phyloP scores from a whole-genome alignment of 2,888 invertebrate genomes.

The Lasiommata megera region DNA sequence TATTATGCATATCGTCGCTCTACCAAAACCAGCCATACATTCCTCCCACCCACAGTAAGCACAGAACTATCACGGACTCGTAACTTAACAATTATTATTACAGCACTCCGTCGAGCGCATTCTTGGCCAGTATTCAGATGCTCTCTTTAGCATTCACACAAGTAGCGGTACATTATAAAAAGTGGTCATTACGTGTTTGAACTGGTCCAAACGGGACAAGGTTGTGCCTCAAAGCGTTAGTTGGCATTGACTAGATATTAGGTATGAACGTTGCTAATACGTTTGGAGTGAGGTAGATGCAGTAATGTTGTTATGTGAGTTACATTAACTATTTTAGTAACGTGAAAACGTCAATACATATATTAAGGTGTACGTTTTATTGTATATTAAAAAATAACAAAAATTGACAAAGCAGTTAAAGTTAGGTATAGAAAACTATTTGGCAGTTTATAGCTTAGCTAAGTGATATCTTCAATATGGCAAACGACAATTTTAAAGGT shows the following conservation, averaged over 20 bases:
- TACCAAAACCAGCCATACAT: neutral
- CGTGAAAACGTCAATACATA: too few species aligned
- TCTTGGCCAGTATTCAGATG: slow-evolving; percentile 59
- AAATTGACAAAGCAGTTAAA: too few species aligned
- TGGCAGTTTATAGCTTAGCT: too few species aligned
- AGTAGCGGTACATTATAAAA: slow-evolving; percentile 61
- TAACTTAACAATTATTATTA: neutral
- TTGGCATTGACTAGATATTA: slow-evolving; percentile 45
- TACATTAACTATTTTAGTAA: too few species aligned
- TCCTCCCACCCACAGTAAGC: neutral
- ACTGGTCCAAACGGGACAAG: slow-evolving; percentile 57
- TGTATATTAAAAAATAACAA: too few species aligned
- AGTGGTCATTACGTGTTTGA: slow-evolving; percentile 51
- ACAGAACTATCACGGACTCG: neutral
- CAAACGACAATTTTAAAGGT: too few species aligned
- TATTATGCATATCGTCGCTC: too few species aligned
- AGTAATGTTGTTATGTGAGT: slow-evolving; percentile 13
- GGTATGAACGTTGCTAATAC: slow-evolving; percentile 44
- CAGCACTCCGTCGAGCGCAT: slow-evolving; percentile 29
- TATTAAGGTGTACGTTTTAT: too few species aligned
- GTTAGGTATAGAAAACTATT: too few species aligned
- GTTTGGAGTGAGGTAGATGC: slow-evolving; percentile 23
- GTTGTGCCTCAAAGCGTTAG: slow-evolving; percentile 50
- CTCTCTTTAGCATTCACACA: slow-evolving; percentile 49
- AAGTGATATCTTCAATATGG: too few species aligned